Evolutionary conservation across 2,113 vertebrate genomes (phyloP), one percentile per base, ranked within the genome.

Genomic region (Oostethus manadensis): DNA sequence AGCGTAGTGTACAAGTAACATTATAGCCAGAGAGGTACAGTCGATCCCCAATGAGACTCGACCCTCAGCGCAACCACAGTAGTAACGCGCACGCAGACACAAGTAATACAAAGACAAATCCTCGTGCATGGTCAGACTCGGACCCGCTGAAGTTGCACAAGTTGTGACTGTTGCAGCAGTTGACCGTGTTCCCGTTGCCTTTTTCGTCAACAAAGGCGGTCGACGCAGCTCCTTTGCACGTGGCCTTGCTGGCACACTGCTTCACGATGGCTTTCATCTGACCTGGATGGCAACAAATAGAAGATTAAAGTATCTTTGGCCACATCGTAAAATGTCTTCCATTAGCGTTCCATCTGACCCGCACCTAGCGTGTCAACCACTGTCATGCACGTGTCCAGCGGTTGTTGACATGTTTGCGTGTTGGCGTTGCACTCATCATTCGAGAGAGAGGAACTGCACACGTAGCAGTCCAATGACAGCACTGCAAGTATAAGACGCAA

Each of bases 331-430:
- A 43, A 13, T 16, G 8, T 49, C 14, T 16, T 43, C 18, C 20
- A 21, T 23, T 3, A 20, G 20, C 13, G 4, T 3, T 22, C 3
- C 20, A 3, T 26, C 22, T 7, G 21, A 16, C 23, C 7, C 4
- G 33, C 72, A 89, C 88, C 87, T 10, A 22, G 10, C 21, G 8
- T 77, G 84, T 73, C 83, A 1, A 87, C 45, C 0, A 42, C 48
- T 17, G 82, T 88, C 86, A 89, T 89, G 75, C 88, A 89, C 1
- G 78, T 86, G 73, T 87, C 68, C 46, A 74, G 71, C 0, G 77
- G 86, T 16, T 53, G 11, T 46, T 58, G 62, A 20, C 87, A 87
- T 23, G 44, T 22, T 60, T 72, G 65, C 6, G 17, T 60, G 59
- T 47, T 77, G 15, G 35, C 22, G 77, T 85, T 90, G 61, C 88